Base-by-base conservation (phyloP, 2,888 invertebrate genomes). In the Phyto melanocephala region DNA sequence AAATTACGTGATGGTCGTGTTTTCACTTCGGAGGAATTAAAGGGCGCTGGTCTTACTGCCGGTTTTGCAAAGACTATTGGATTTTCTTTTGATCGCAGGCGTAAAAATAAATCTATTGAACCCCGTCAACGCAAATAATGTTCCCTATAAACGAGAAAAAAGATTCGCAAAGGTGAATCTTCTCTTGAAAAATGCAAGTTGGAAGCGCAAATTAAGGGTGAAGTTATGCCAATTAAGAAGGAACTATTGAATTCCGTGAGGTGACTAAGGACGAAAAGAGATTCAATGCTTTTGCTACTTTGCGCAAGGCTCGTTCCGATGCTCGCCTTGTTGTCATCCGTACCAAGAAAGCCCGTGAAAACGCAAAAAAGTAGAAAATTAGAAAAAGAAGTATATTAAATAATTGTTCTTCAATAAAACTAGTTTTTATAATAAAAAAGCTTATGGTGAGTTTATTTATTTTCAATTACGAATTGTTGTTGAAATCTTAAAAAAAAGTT, bases 31-130 rank as follows among this genome's bases (percentile, higher is more conserved):
- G 96, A 97, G 84, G 99, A 99, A 93, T 93, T 99, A 72, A 98
- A 97, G 96, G 96, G 96, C 87, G 96, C 98, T 86, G 97, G 97
- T 85, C 92, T 99, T 71, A 95, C 95, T 90, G 94, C 95, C 87
- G 94, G 94, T 83, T 96, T 96, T 90, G 99, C 99, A 56, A 94
- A 95, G 87, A 96, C 97, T 6, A 95, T 99, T 92, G 99, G 99
- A 63, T 97, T 99, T 90, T 93, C 98, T 83, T 98, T 99, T 24
- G 99, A 99, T 91, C 95, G 95, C 87, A 95, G 99, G 87, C 95
- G 99, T 85, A 95, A 96, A 84, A 99, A 99, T 92, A 97, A 97
- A 91, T 98, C 98, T 24, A 94, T 98, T 37, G 99, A 99, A 92
- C 96, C 97, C 2, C 93, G 99, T 52, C 97, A 97, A 91, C 93